phyloP scores from a whole-genome alignment of 2,888 invertebrate genomes.

The Meta bourneti region DNA sequence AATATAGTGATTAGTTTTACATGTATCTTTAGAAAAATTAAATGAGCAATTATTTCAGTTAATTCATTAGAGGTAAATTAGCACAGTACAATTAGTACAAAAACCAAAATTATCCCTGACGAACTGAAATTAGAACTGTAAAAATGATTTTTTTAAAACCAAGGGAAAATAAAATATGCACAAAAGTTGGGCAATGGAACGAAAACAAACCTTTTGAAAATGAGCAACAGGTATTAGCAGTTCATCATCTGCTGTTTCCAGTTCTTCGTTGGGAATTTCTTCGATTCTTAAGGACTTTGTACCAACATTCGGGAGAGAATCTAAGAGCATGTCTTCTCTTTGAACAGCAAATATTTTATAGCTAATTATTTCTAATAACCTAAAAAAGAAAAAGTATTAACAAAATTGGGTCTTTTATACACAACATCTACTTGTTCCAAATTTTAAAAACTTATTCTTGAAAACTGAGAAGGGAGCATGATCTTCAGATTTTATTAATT shows the following conservation, averaged over 20 bases:
- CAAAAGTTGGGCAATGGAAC: background rate
- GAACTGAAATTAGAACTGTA: background rate
- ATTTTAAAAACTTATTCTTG: too few relatives aligned
- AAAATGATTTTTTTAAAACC: background rate
- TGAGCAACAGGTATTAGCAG: conserved; percentile 96
- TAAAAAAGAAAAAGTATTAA: conserved; percentile 78
- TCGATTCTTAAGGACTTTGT: conserved; percentile 87
- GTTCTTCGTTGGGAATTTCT: conserved; percentile 95
- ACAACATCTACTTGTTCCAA: too few relatives aligned
- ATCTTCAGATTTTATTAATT: too few relatives aligned
- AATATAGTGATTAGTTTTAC: too few relatives aligned
- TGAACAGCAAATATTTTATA: conserved; percentile 84
- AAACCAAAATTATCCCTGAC: too few relatives aligned
- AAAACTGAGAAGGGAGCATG: too few relatives aligned
- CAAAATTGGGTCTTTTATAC: background rate
- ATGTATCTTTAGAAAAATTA: too few relatives aligned
- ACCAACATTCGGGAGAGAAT: conserved; percentile 82
- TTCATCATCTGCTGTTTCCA: conserved; percentile 89
- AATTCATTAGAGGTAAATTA: too few relatives aligned
- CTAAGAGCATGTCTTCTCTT: conserved; percentile 87
- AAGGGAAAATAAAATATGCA: background rate
- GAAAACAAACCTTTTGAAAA: conserved; percentile 88
- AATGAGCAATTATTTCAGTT: too few relatives aligned
- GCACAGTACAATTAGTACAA: too few relatives aligned
- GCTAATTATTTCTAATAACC: conserved; percentile 82